These are phyloP conservation scores for Lepidurus apus DNA, from an alignment of 1,140 invertebrate species.

Conservation along the genomic window DNA sequence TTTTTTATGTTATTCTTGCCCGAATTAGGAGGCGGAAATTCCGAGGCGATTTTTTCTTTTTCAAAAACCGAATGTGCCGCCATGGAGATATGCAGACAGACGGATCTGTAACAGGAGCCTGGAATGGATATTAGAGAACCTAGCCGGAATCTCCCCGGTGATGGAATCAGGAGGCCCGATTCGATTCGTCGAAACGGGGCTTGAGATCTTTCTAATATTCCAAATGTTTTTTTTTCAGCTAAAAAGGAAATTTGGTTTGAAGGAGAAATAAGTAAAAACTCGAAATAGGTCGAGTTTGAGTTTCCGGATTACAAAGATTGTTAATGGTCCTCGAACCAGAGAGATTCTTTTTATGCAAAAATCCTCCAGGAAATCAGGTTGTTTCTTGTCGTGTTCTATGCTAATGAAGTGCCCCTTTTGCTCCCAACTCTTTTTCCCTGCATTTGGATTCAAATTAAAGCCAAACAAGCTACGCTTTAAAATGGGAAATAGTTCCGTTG, in stretches of 20 bases:
- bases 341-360: slow-evolving; percentile 8
- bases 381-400: slow-evolving; percentile 9
- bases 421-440: neutral
- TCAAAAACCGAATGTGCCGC: neutral
- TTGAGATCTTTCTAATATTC: neutral
- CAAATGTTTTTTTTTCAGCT: neutral
- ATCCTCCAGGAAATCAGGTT: neutral
- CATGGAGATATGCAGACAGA: slow-evolving; percentile 4
- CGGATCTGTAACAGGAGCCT: slow-evolving; percentile 11
- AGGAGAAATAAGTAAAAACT: neutral
- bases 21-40: slow-evolving; percentile 21
- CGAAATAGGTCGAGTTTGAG: neutral
- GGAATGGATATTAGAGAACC: neutral
- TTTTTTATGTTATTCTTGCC: neutral
- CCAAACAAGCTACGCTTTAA: neutral
- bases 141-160: neutral
- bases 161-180: neutral
- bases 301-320: slow-evolving; percentile 1
- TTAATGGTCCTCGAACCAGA: neutral
- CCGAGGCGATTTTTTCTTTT: neutral
- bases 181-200: neutral
- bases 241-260: neutral
- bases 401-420: neutral
- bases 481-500: neutral
- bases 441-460: neutral